Evolutionary conservation across 2,888 invertebrate genomes (phyloP).

Genomic region (Eustalomyia histrio): DNA sequence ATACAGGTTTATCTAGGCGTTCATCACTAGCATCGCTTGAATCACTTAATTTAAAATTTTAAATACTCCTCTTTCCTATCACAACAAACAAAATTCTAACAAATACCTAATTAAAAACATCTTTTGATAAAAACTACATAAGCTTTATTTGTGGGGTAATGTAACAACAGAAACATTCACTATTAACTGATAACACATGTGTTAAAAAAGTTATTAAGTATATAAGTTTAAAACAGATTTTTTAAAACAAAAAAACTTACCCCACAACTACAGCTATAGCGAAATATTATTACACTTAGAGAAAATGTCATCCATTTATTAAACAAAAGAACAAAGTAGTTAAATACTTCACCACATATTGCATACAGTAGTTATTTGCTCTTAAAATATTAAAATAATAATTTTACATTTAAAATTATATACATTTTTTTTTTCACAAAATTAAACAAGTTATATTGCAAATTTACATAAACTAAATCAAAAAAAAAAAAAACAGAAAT

Average conservation of each 20-base stretch:
- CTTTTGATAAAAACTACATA: slow-evolving; percentile 3
- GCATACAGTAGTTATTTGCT: slow-evolving; percentile 41
- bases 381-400: slow-evolving; percentile 4
- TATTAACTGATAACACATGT: neutral
- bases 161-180: too few relatives aligned
- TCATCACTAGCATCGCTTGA: slow-evolving; percentile 87
- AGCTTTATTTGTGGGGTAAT: too few relatives aligned
- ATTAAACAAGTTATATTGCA: slow-evolving; percentile 27
- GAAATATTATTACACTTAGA: slow-evolving; percentile 21
- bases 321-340: neutral
- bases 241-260: neutral
- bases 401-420: neutral
- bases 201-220: too few relatives aligned
- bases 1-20: slow-evolving; percentile 85
- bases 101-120: slow-evolving; percentile 11
- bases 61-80: slow-evolving; percentile 36
- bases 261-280: neutral
- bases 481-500: slow-evolving; percentile 19
- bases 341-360: slow-evolving; percentile 18
- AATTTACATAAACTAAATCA: slow-evolving; percentile 25
- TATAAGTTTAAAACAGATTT: too few relatives aligned
- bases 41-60: slow-evolving; percentile 79
- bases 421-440: neutral
- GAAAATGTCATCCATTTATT: slow-evolving; percentile 15
- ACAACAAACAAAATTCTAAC: slow-evolving; percentile 4